Conservation (phyloP, 2,888 invertebrate species). For the Cheilosia scutellata region DNA sequence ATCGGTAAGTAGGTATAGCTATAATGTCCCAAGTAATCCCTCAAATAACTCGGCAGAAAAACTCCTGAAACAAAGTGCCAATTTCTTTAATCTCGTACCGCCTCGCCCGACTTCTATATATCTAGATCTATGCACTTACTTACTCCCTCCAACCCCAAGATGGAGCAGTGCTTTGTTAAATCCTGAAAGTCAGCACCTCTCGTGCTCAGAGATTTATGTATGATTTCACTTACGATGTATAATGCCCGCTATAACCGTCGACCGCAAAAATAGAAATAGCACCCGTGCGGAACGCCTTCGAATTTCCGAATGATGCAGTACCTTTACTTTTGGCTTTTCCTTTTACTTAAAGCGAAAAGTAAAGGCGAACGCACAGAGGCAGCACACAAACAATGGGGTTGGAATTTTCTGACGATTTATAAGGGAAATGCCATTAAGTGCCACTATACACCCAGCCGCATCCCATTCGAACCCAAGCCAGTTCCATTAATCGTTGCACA, state of each 20-base stretch:
- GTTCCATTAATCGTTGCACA: slow-evolving; percentile 64
- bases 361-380: not conserved
- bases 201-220: slow-evolving; percentile 60
- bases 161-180: slow-evolving; percentile 1
- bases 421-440: slow-evolving; percentile 63
- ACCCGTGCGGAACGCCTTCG: slow-evolving; percentile 73
- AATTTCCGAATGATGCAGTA: slow-evolving; percentile 58
- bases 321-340: slow-evolving; percentile 51
- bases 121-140: no score
- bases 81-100: not conserved
- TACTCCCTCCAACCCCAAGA: not conserved
- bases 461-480: not conserved
- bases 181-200: slow-evolving; percentile 45
- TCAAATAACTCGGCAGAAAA: not conserved
- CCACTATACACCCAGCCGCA: not conserved
- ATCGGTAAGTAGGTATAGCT: no score
- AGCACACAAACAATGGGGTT: not conserved
- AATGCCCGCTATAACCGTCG: slow-evolving; percentile 57
- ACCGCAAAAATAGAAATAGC: slow-evolving; percentile 65
- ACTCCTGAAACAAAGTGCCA: not conserved
- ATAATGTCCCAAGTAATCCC: not conserved
- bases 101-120: not conserved
- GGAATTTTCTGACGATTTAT: slow-evolving; percentile 62
- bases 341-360: slow-evolving; percentile 32
- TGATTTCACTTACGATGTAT: slow-evolving; percentile 65